A percentile compares a stretch with the other conserved stretches of the same genome.
Evolutionary conservation across 2,113 vertebrate genomes (phyloP).

Genomic region (Nycticebus coucang): DNA sequence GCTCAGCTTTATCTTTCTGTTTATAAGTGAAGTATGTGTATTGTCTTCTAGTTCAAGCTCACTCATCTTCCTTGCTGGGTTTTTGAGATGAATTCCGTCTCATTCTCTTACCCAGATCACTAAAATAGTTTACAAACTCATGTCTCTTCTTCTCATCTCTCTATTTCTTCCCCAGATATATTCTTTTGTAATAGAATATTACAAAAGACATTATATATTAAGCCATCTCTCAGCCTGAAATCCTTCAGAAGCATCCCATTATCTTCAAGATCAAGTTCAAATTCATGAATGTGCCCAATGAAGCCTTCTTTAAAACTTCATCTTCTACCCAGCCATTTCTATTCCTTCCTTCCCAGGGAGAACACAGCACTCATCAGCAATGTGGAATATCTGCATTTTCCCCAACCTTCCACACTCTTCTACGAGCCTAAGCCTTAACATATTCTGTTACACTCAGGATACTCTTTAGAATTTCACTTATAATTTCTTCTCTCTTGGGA

Average conservation of each 20-base stretch:
- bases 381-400: not conserved
- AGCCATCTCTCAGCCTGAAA: not conserved
- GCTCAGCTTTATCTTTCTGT: not conserved
- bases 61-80: no score
- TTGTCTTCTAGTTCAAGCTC: not conserved
- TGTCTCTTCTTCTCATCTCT: no score
- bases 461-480: not conserved
- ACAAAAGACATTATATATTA: not conserved
- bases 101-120: not conserved
- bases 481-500: no score
- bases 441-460: not conserved
- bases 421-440: not conserved
- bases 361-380: not conserved
- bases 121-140: no score
- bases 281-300: not conserved
- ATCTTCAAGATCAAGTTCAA: not conserved
- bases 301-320: not conserved
- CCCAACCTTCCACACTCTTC: not conserved
- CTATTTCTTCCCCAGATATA: not conserved
- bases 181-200: not conserved
- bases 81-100: not conserved
- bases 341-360: not conserved
- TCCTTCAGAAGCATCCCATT: not conserved
- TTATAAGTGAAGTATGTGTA: accelerated
- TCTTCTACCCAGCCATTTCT: accelerated